Evolutionary conservation across 2,113 vertebrate species (phyloP).

Genomic region (Procavia capensis): DNA sequence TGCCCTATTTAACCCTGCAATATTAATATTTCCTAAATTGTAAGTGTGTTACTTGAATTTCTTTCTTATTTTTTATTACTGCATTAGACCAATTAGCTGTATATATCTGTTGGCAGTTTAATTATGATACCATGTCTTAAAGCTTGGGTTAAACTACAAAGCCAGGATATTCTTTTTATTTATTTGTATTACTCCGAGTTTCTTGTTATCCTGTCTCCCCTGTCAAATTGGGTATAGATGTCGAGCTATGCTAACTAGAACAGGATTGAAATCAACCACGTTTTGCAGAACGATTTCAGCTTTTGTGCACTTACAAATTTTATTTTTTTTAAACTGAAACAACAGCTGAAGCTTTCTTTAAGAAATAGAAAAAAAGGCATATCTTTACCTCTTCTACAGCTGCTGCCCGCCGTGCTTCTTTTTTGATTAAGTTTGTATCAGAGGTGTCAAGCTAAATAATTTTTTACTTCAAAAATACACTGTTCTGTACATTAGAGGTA

Average conservation of each 20-base stretch:
- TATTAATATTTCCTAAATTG: not conserved
- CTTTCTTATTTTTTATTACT: constrained; percentile 51
- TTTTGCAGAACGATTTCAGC: constrained; percentile 26
- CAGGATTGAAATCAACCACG: not conserved
- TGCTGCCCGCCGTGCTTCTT: not conserved
- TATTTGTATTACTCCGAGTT: not conserved
- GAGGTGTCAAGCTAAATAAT: not conserved
- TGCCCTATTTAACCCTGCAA: not conserved
- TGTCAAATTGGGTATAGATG: not conserved
- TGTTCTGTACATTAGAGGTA: not conserved
- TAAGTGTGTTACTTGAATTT: not conserved
- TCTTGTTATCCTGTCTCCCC: not conserved
- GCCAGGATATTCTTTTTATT: not conserved
- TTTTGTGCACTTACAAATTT: constrained; percentile 7
- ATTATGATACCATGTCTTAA: constrained; percentile 24
- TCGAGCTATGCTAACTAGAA: constrained; percentile 14
- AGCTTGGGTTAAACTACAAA: not conserved
- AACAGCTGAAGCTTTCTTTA: constrained; percentile 40
- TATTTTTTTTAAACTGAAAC: constrained; percentile 25
- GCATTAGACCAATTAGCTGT: constrained; percentile 37
- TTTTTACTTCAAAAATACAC: constrained; percentile 35
- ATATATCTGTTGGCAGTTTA: constrained; percentile 17
- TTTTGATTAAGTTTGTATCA: constrained; percentile 26
- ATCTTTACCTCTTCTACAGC: not conserved
- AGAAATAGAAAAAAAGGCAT: not conserved